These are phyloP conservation scores for Podilymbus podiceps DNA, from an alignment of 2,113 vertebrate genomes.

Conservation along the genomic window DNA sequence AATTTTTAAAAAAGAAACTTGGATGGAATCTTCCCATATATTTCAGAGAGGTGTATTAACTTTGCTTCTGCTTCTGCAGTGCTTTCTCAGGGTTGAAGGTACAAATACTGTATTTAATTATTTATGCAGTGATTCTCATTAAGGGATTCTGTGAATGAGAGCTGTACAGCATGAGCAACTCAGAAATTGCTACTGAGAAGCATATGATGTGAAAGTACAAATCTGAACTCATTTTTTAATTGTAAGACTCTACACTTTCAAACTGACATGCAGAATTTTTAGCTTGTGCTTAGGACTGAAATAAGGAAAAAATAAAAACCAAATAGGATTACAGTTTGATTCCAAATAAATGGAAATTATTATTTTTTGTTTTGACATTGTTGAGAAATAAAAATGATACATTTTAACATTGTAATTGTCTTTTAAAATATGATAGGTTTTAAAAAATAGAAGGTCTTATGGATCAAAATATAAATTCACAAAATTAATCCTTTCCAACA, in stretches of 20 bases:
- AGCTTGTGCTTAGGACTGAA: background rate
- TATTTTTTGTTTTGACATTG: constrained; percentile 7
- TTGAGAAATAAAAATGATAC: background rate
- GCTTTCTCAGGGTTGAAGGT: background rate
- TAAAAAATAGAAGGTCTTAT: background rate
- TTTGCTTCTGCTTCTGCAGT: background rate
- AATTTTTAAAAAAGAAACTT: background rate
- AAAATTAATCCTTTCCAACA: constrained; percentile 31
- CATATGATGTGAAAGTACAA: background rate
- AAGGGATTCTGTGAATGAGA: background rate
- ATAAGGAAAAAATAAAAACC: background rate
- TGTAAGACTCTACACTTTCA: background rate
- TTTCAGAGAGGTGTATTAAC: background rate
- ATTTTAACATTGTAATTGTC: constrained; percentile 25
- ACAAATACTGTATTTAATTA: background rate
- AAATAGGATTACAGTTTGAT: constrained; percentile 17
- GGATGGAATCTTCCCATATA: background rate
- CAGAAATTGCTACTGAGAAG: background rate
- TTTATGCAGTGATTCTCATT: background rate
- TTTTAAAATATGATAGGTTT: constrained; percentile 7
- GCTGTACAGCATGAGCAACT: background rate
- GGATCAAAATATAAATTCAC: constrained; percentile 11
- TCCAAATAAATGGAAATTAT: constrained; percentile 15
- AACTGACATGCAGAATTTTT: background rate
- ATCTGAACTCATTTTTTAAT: background rate